Conservation (phyloP, 2,113 vertebrate genomes). For the Callionymus lyra region DNA sequence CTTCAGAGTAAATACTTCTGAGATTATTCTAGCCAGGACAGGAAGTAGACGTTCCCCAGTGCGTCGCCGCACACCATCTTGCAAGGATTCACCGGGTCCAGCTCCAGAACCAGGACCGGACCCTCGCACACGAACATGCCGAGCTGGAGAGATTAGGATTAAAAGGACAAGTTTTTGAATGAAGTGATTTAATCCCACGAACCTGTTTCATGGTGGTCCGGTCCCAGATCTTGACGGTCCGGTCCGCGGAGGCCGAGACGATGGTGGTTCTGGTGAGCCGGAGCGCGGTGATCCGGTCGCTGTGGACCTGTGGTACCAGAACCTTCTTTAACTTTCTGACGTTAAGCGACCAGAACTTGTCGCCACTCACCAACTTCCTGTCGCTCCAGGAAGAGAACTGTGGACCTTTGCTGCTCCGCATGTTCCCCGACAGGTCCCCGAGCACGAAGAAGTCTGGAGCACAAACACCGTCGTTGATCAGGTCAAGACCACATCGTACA, state of each 20-base stretch:
- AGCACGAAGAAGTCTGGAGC: constrained; percentile 59
- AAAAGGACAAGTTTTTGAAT: background rate
- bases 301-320: constrained; percentile 49
- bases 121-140: constrained; percentile 63
- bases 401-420: constrained; percentile 55
- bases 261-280: constrained; percentile 49
- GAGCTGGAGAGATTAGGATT: constrained; percentile 29
- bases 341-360: background rate
- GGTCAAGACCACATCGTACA: too few species aligned
- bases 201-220: constrained; percentile 66
- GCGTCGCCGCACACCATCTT: constrained; percentile 58
- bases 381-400: constrained; percentile 30
- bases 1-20: background rate
- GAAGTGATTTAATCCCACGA: background rate
- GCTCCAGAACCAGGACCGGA: constrained; percentile 52
- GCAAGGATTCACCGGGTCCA: constrained; percentile 46
- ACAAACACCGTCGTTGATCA: background rate
- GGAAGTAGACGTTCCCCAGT: constrained; percentile 58
- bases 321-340: background rate
- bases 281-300: constrained; percentile 56
- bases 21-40: constrained; percentile 54
- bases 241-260: constrained; percentile 64
- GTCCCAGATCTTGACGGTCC: constrained; percentile 69
- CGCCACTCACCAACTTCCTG: constrained; percentile 50
- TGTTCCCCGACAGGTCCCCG: constrained; percentile 61